These are phyloP conservation scores for Conger conger DNA, from an alignment of 2,113 vertebrate genomes.

Conservation along the genomic window DNA sequence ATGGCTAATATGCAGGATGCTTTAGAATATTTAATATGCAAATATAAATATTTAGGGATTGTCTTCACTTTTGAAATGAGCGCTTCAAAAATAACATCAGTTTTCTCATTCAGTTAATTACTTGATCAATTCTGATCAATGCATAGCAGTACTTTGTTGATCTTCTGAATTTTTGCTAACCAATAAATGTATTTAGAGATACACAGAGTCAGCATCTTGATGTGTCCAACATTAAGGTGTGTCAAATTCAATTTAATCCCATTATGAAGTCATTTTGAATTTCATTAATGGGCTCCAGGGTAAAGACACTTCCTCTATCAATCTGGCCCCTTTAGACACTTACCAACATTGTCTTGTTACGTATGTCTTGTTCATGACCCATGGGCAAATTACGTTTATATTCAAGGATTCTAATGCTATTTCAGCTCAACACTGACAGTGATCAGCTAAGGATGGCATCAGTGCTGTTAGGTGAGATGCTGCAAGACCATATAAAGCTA, in stretches of 20 bases:
- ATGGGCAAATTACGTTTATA: too few species aligned
- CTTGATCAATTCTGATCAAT: neutral
- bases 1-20: neutral
- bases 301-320: conserved; percentile 34
- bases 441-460: too few species aligned
- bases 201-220: neutral
- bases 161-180: neutral
- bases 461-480: too few species aligned
- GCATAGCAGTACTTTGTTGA: neutral
- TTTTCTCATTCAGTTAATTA: neutral
- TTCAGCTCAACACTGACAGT: too few species aligned
- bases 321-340: conserved; percentile 22
- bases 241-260: neutral
- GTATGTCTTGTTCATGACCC: too few species aligned
- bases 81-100: neutral
- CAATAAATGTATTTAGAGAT: neutral
- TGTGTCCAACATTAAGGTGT: neutral
- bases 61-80: neutral
- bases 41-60: neutral
- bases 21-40: too few species aligned
- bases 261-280: neutral
- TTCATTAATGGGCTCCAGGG: conserved; percentile 10
- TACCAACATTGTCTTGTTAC: neutral
- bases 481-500: too few species aligned
- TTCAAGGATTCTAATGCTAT: too few species aligned